These are phyloP conservation scores for Liopterus haemorrhoidalis DNA, from an alignment of 2,888 invertebrate genomes.

Conservation along the genomic window DNA sequence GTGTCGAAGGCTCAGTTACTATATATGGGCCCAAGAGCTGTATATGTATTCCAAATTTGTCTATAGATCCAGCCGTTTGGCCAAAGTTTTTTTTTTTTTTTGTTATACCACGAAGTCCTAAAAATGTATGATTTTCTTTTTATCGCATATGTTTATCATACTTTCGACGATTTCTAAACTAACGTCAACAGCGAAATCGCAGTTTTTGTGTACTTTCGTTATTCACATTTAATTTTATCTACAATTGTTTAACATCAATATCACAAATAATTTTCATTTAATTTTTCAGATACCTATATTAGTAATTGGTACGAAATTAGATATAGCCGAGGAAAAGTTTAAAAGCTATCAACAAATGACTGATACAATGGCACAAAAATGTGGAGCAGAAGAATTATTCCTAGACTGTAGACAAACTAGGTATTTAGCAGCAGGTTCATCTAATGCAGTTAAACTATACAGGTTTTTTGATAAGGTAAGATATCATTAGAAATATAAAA, in stretches of 20 bases:
- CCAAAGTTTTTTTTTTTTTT: no score
- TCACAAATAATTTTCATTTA: no score
- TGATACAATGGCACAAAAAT: slow-evolving; percentile 75
- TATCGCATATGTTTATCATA: no score
- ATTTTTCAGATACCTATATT: slow-evolving; percentile 79
- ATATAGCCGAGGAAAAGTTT: slow-evolving; percentile 73
- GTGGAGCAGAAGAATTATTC: slow-evolving; percentile 89
- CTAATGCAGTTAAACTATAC: slow-evolving; percentile 87
- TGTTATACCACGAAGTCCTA: no score
- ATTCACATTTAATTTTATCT: slow-evolving; percentile 12
- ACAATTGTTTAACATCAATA: slow-evolving; percentile 5
- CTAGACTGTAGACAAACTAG: slow-evolving; percentile 68
- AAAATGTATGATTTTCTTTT: background rate
- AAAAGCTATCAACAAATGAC: slow-evolving; percentile 56
- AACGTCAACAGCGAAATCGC: no score
- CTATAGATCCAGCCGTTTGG: no score
- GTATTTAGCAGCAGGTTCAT: slow-evolving; percentile 88
- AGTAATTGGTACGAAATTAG: slow-evolving; percentile 90
- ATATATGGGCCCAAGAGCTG: no score
- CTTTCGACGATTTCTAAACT: no score
- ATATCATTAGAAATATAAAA: no score
- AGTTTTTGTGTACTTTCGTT: slow-evolving; percentile 3
- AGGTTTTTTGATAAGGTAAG: slow-evolving; percentile 86
- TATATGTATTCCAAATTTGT: no score
- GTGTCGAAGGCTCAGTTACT: no score